Percentiles rank a stretch among this genome's conserved stretches.
Evolutionary conservation across 2,113 vertebrate species (phyloP).

Genomic region (Peucedramus taeniatus): DNA sequence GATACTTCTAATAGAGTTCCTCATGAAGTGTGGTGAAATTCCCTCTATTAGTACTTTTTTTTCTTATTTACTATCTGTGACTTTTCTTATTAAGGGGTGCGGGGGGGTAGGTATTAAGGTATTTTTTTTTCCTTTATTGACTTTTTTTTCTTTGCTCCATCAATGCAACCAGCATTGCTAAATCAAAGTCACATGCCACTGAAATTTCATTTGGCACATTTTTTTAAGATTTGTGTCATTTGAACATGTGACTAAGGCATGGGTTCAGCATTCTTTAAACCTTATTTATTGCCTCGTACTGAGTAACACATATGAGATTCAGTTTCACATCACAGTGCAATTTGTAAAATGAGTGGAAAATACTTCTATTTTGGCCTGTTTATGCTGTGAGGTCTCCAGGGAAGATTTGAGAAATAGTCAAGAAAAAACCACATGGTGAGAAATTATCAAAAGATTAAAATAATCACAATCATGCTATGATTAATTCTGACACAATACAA

Average conservation of each 20-base stretch:
- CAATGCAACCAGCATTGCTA: not conserved
- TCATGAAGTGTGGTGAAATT: not conserved
- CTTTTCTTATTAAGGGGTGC: not conserved
- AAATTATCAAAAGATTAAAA: not conserved
- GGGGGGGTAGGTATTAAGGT: accelerated
- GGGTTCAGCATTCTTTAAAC: not conserved
- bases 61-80: not conserved
- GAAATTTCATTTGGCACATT: not conserved
- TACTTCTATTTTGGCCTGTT: not conserved
- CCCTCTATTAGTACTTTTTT: not conserved
- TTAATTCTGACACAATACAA: not conserved
- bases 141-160: not conserved
- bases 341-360: not conserved
- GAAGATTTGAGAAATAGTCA: not conserved
- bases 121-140: accelerated
- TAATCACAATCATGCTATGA: not conserved
- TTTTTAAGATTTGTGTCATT: not conserved
- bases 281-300: not conserved
- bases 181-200: not conserved
- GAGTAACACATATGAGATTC: not conserved
- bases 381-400: not conserved
- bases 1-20: not conserved
- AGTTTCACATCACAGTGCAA: not conserved
- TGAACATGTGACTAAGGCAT: not conserved
- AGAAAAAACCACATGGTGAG: not conserved